These are phyloP conservation scores for Muschampia plurimacula DNA, from an alignment of 2,888 invertebrate species.

Conservation along the genomic window DNA sequence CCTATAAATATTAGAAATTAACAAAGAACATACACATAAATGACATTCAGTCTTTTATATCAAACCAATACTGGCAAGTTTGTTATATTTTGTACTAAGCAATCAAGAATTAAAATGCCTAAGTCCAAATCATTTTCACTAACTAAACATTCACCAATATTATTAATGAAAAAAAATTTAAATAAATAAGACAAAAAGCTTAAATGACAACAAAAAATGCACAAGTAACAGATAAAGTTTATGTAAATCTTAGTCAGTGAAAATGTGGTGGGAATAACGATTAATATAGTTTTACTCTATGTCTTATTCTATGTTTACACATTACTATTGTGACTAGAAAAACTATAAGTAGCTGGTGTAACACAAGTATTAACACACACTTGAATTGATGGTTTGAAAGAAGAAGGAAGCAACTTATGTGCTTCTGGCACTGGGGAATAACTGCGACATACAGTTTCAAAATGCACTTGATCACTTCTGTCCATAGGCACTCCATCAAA, in stretches of 20 bases:
- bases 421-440: constrained; percentile 82
- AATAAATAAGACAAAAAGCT: background rate
- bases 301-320: constrained; percentile 57
- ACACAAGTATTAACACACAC: constrained; percentile 83
- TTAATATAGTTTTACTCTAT: constrained; percentile 49
- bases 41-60: constrained; percentile 85
- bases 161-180: background rate
- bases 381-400: constrained; percentile 83
- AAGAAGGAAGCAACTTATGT: constrained; percentile 81
- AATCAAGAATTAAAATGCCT: constrained; percentile 67
- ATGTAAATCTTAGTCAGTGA: constrained; percentile 64
- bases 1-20: constrained; percentile 70
- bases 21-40: constrained; percentile 74
- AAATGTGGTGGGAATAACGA: constrained; percentile 63
- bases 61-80: constrained; percentile 86
- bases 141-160: constrained; percentile 54
- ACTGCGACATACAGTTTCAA: constrained; percentile 76
- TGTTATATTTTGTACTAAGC: constrained; percentile 84
- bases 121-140: constrained; percentile 72
- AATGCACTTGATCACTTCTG: constrained; percentile 78
- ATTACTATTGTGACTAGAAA: constrained; percentile 85
- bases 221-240: constrained; percentile 43
- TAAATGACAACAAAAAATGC: constrained; percentile 21
- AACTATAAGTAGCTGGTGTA: constrained; percentile 84
- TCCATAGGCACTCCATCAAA: constrained; percentile 85